Percentiles rank a stretch among this genome's conserved stretches.
phyloP scores from a whole-genome alignment of 2,113 vertebrate species.

The Ageneiosus marmoratus region DNA sequence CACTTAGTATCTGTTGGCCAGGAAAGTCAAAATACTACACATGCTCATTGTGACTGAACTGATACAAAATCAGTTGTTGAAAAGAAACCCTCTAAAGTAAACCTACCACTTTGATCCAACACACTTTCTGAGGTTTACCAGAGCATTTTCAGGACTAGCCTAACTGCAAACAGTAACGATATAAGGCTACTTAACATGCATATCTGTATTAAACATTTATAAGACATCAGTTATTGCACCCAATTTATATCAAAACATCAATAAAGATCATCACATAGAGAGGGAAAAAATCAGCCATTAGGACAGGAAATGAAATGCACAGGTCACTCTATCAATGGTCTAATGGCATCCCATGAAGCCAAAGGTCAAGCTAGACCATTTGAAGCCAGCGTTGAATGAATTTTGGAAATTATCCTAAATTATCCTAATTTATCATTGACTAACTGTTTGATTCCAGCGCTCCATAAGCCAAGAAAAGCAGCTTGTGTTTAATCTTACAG shows the following conservation, averaged over 20 bases:
- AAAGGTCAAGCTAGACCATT: neutral
- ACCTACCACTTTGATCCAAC: neutral
- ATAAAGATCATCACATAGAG: constrained; percentile 19
- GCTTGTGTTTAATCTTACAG: neutral
- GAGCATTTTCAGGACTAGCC: constrained; percentile 3
- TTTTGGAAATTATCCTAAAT: constrained; percentile 13
- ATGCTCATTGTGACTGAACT: constrained; percentile 13
- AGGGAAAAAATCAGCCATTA: neutral
- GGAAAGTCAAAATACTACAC: neutral
- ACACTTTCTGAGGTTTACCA: constrained; percentile 13
- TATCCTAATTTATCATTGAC: neutral
- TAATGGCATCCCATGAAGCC: neutral
- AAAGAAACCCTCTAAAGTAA: neutral
- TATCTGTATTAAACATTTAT: constrained; percentile 31
- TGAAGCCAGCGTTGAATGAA: neutral
- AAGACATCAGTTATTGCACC: constrained; percentile 32
- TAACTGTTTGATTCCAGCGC: neutral
- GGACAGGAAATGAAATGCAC: constrained; percentile 5
- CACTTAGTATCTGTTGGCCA: neutral
- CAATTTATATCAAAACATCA: constrained; percentile 19
- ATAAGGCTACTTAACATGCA: constrained; percentile 32
- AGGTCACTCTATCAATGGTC: neutral
- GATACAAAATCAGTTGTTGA: neutral
- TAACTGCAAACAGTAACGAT: constrained; percentile 6
- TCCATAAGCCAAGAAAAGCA: neutral